A percentile compares a stretch with the other conserved stretches of the same genome.
Conservation (phyloP, 2,797 vertebrate genomes). For the Poecile montanus region DNA sequence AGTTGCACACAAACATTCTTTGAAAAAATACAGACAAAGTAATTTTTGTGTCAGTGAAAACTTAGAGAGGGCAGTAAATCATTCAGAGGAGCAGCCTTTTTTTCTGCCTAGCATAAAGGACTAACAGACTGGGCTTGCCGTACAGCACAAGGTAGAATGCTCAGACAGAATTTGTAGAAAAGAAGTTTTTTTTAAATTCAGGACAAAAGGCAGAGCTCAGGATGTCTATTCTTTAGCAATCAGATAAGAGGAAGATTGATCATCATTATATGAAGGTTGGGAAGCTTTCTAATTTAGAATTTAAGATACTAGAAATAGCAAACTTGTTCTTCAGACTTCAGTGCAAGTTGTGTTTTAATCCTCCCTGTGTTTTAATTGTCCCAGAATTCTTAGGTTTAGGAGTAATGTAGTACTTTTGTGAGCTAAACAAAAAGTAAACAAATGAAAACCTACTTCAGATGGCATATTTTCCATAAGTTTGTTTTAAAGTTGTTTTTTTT, state of each 20-base stretch:
- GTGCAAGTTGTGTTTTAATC: background rate
- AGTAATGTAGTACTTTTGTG: background rate
- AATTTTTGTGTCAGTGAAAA: slow-evolving; percentile 4
- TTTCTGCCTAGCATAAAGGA: background rate
- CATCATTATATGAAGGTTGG: background rate
- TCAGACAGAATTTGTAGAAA: background rate
- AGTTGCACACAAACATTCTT: slow-evolving; percentile 55
- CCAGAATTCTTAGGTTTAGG: background rate
- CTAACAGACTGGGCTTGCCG: background rate
- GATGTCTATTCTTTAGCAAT: background rate
- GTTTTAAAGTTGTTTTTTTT: background rate
- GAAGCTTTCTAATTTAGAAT: slow-evolving; percentile 7
- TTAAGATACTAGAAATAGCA: background rate
- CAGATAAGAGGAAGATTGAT: slow-evolving; percentile 13
- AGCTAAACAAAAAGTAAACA: background rate
- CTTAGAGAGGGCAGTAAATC: background rate
- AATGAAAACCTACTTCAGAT: background rate
- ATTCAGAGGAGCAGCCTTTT: background rate
- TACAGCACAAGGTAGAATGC: background rate
- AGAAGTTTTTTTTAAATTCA: slow-evolving; percentile 1
- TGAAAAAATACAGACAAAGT: slow-evolving; percentile 32
- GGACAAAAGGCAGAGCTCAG: slow-evolving; percentile 11
- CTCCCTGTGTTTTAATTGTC: background rate
- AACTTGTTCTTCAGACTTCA: background rate
- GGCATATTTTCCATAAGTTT: background rate